Evolutionary conservation across 2,113 vertebrate species (phyloP).

Genomic region (Mirza zaza): DNA sequence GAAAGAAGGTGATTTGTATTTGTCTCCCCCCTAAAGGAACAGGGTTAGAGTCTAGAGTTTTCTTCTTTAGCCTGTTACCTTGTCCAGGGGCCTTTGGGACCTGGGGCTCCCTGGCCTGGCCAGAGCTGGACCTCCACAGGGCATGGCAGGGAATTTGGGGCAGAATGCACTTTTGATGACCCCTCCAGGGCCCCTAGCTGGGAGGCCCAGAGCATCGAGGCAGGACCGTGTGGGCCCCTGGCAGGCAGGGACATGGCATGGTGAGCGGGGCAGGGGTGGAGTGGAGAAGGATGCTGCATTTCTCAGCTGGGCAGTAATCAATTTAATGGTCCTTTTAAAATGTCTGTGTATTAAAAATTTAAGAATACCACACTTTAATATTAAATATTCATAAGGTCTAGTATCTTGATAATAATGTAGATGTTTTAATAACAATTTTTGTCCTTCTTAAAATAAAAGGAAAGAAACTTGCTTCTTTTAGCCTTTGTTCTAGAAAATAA

Average conservation of each 20-base stretch:
- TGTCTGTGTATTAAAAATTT: constrained; percentile 87
- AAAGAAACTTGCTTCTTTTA: constrained; percentile 85
- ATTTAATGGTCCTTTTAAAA: constrained; percentile 84
- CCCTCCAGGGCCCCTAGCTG: background rate
- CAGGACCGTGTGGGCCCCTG: background rate
- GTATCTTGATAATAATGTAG: constrained; percentile 89
- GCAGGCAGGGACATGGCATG: background rate
- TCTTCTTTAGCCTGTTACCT: background rate
- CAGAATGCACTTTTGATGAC: background rate
- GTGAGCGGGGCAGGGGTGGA: fast-evolving
- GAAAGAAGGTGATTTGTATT: background rate
- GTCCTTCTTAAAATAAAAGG: constrained; percentile 86
- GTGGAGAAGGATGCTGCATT: constrained; percentile 79
- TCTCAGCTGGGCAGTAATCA: constrained; percentile 83
- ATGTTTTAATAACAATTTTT: constrained; percentile 88
- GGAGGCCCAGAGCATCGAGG: background rate
- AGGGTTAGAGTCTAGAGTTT: background rate
- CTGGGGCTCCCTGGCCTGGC: background rate
- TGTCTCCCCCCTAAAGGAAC: background rate
- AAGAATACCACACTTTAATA: constrained; percentile 91
- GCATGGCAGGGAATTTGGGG: background rate
- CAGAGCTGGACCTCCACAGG: background rate
- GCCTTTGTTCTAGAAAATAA: constrained; percentile 88
- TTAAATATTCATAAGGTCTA: constrained; percentile 88
- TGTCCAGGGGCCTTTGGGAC: background rate